Evolutionary conservation across 2,888 invertebrate species (phyloP).

Genomic region (Chrysotoxum bicinctum): DNA sequence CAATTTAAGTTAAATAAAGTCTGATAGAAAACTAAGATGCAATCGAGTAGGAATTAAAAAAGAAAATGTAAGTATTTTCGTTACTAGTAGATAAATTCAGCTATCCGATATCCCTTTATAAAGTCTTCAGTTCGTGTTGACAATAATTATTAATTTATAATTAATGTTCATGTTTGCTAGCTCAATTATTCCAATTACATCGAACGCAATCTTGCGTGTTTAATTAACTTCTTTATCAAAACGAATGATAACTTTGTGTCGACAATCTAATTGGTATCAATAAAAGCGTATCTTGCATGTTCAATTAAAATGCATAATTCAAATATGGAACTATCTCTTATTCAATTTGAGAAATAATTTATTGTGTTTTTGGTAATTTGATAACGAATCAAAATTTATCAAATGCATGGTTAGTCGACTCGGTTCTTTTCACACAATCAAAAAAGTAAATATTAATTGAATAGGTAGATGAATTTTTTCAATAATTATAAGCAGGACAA

Average conservation of each 20-base stretch:
- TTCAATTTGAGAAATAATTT: background rate
- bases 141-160: background rate
- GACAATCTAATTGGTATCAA: slow-evolving; percentile 52
- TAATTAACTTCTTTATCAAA: slow-evolving; percentile 33
- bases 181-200: slow-evolving; percentile 29
- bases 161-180: background rate
- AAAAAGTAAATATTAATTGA: background rate
- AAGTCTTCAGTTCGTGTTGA: background rate
- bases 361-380: background rate
- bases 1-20: no score
- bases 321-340: background rate
- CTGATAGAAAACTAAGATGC: no score
- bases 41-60: background rate
- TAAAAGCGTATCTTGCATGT: slow-evolving; percentile 22
- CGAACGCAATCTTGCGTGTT: slow-evolving; percentile 58
- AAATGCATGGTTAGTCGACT: background rate
- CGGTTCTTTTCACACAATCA: background rate
- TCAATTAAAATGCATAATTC: slow-evolving; percentile 24
- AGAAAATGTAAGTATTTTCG: no score
- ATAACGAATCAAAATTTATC: background rate
- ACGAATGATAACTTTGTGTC: slow-evolving; percentile 46
- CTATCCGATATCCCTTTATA: background rate
- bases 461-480: no score
- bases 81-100: no score
- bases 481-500: no score